Evolutionary conservation across 2,113 vertebrate genomes (phyloP), one percentile per base, ranked within the genome.

Genomic region (Pungitius pungitius): DNA sequence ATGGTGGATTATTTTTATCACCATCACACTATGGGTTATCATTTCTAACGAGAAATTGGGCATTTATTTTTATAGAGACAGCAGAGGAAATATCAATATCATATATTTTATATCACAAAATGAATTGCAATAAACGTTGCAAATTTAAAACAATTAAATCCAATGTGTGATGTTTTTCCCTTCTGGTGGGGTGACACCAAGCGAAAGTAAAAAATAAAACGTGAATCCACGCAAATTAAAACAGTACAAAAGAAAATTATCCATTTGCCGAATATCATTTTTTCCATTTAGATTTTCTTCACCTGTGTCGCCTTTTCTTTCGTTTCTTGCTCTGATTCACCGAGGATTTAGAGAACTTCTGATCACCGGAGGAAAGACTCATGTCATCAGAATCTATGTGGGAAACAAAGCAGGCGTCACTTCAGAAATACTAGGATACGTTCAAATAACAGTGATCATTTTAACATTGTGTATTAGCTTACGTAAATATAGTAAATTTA

Each of bases 291-390:
- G 8, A 37, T 61, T 39, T 8, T 1, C 64, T 75, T 86, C 93
- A 99, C 97, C 98, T 96, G 94, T 99, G 98, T 66, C 97, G 87
- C 83, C 97, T 93, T 92, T 99, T 99, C 95, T 99, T 99, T 64
- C 97, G 91, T 87, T 98, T 99, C 92, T 99, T 99, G 92, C 94
- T 97, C 89, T 99, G 96, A 77, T 91, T 95, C 91, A 97, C 75
- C 27, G 96, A 94, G 6, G 96, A 95, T 89, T 97, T 97, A 60
- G 95, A 95, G 85, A 96, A 93, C 92, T 96, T 96, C 14, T 96
- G 93, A 83, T 99, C 97, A 60, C 94, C 95, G 69, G 97, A 96
- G 35, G 96, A 97, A 1, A 88, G 63, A 66, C 89, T 89, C 72
- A 97, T 92, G 90, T 99, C 97, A 68, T 99, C 97, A 6, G 97